These are phyloP conservation scores for Gallinago undulata DNA, from an alignment of 2,113 vertebrate species.

Conservation along the genomic window DNA sequence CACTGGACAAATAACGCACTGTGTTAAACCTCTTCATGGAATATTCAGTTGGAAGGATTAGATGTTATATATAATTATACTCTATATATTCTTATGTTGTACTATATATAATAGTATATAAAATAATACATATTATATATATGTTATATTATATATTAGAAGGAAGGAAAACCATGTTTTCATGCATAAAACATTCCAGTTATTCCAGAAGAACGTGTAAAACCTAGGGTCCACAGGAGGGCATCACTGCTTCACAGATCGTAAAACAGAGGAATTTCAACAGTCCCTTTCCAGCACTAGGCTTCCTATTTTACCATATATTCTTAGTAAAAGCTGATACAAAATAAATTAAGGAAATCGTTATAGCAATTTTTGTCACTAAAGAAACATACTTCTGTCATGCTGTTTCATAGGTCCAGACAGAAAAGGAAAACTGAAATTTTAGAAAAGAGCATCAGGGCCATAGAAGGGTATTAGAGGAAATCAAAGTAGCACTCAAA, in stretches of 20 bases:
- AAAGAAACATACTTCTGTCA: not conserved
- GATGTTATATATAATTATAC: not conserved
- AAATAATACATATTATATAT: not conserved
- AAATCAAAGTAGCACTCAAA: not conserved
- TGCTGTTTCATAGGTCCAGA: not conserved
- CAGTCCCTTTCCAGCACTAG: not conserved
- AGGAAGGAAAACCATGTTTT: not conserved
- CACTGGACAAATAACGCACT: not conserved
- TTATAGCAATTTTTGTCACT: not conserved
- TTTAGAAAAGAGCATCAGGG: not conserved
- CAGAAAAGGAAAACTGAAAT: not conserved
- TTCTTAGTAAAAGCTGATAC: not conserved
- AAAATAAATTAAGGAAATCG: not conserved
- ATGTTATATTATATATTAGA: not conserved
- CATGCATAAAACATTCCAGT: not conserved
- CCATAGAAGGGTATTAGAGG: not conserved
- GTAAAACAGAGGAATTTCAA: not conserved
- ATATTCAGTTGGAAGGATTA: not conserved
- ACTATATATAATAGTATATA: not conserved
- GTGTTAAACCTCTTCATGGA: not conserved
- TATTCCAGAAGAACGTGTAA: not conserved
- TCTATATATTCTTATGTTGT: not conserved
- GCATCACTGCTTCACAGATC: constrained; percentile 67
- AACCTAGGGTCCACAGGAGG: constrained; percentile 64
- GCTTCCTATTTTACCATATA: not conserved